A percentile compares a stretch with the other conserved stretches of the same genome.
phyloP scores from a whole-genome alignment of 2,113 vertebrate genomes.

The Spizaetus ornatus region DNA sequence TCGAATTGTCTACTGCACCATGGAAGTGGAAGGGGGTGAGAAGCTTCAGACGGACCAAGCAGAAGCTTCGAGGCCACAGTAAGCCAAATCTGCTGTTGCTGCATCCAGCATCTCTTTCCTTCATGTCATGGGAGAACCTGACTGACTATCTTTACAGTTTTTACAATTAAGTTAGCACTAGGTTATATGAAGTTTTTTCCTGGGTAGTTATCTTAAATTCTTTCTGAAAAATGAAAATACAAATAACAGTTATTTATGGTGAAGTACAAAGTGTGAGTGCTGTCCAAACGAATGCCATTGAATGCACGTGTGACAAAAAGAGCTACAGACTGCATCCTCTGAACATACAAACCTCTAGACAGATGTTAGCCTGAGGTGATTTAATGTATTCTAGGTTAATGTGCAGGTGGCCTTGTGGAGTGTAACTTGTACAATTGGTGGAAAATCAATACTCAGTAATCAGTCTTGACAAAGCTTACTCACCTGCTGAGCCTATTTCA shows the following conservation, averaged over 20 bases:
- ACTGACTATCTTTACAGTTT: not conserved
- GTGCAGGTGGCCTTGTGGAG: not conserved
- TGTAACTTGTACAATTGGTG: slow-evolving; percentile 1
- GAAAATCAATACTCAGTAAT: slow-evolving; percentile 58
- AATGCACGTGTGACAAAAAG: not conserved
- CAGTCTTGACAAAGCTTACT: slow-evolving; percentile 32
- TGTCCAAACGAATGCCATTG: not conserved
- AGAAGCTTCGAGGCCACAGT: slow-evolving; percentile 96
- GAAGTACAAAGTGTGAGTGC: not conserved
- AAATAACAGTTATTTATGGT: not conserved
- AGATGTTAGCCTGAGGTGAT: not conserved
- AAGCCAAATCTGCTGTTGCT: slow-evolving; percentile 57
- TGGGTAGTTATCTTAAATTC: not conserved
- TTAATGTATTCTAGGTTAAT: slow-evolving; percentile 14
- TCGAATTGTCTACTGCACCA: slow-evolving; percentile 96
- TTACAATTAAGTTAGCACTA: not conserved
- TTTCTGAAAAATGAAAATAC: not conserved
- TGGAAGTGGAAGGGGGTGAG: slow-evolving; percentile 97
- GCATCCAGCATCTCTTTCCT: not conserved
- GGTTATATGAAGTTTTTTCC: not conserved
- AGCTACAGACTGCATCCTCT: not conserved
- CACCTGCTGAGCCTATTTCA: slow-evolving; percentile 49
- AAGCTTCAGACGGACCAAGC: slow-evolving; percentile 98
- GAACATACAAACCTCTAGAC: not conserved
- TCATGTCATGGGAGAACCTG: not conserved